Evolutionary conservation across 2,888 invertebrate genomes (phyloP).

Genomic region (Meiosimyza decipiens): DNA sequence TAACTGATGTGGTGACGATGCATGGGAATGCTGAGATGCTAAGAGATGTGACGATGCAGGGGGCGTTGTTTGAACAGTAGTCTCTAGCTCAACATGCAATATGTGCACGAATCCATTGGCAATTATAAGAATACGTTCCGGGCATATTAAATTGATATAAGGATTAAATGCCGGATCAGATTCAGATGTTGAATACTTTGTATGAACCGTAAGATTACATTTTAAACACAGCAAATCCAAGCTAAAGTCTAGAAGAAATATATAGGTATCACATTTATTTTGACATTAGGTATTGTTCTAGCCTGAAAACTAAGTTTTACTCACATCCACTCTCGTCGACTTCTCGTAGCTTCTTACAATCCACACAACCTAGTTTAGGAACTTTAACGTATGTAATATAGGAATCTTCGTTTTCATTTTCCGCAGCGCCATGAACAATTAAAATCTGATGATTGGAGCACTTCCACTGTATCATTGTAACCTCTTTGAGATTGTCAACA

Average conservation of each 20-base stretch:
- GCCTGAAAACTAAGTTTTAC: slow-evolving; percentile 24
- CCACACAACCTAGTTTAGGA: slow-evolving; percentile 73
- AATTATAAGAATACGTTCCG: slow-evolving; percentile 82
- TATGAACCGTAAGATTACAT: slow-evolving; percentile 92
- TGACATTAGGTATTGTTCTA: neutral
- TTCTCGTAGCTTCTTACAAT: slow-evolving; percentile 71
- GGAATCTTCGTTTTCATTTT: slow-evolving; percentile 66
- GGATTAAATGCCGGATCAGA: slow-evolving; percentile 84
- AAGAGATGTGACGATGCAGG: slow-evolving; percentile 21
- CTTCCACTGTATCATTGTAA: slow-evolving; percentile 75
- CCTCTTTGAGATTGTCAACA: slow-evolving; percentile 72
- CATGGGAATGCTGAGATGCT: slow-evolving; percentile 39
- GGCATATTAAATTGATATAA: slow-evolving; percentile 75
- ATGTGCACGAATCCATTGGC: slow-evolving; percentile 88
- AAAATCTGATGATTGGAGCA: slow-evolving; percentile 70
- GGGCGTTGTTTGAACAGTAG: slow-evolving; percentile 27
- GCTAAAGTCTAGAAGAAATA: slow-evolving; percentile 62
- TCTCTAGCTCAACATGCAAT: slow-evolving; percentile 73
- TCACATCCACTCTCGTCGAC: slow-evolving; percentile 65
- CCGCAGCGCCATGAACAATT: slow-evolving; percentile 71
- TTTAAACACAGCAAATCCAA: slow-evolving; percentile 81
- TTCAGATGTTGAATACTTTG: slow-evolving; percentile 89
- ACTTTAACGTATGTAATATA: slow-evolving; percentile 68
- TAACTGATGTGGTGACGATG: slow-evolving; percentile 50
- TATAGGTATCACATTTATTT: no score